phyloP scores from a whole-genome alignment of 2,113 vertebrate genomes.

The Odobenus rosmarus region DNA sequence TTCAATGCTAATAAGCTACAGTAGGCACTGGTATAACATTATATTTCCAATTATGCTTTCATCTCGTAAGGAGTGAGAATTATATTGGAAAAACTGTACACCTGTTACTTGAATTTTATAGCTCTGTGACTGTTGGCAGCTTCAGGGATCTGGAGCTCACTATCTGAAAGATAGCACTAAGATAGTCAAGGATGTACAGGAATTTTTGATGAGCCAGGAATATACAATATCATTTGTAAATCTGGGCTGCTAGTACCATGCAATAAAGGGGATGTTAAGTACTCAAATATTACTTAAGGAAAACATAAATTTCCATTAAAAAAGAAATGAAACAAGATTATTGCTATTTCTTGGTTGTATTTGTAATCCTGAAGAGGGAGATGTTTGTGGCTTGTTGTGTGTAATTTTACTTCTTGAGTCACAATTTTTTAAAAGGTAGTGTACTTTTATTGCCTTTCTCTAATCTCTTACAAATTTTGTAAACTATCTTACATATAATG shows the following conservation, averaged over 20 bases:
- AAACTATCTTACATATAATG: neutral
- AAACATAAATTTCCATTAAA: neutral
- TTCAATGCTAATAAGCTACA: neutral
- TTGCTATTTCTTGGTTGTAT: neutral
- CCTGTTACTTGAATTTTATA: slow-evolving; percentile 33
- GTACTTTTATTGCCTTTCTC: neutral
- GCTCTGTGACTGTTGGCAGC: neutral
- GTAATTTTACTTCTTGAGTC: neutral
- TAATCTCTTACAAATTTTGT: neutral
- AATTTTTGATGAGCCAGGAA: neutral
- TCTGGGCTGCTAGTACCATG: neutral
- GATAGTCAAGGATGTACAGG: neutral
- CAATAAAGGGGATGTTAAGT: neutral
- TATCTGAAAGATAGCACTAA: neutral
- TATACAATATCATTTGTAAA: neutral
- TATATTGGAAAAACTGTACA: neutral
- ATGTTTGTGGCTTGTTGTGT: neutral
- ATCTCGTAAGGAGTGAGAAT: slow-evolving; percentile 31
- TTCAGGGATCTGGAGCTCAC: neutral
- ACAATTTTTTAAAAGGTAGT: neutral
- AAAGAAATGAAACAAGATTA: neutral
- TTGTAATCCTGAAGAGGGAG: neutral
- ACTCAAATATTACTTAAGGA: neutral
- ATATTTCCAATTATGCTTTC: slow-evolving; percentile 6
- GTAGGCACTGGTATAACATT: neutral